Percentiles rank a stretch among this genome's conserved stretches.
phyloP scores from a whole-genome alignment of 1,140 invertebrate species.

The Gyrodactylus salaris region DNA sequence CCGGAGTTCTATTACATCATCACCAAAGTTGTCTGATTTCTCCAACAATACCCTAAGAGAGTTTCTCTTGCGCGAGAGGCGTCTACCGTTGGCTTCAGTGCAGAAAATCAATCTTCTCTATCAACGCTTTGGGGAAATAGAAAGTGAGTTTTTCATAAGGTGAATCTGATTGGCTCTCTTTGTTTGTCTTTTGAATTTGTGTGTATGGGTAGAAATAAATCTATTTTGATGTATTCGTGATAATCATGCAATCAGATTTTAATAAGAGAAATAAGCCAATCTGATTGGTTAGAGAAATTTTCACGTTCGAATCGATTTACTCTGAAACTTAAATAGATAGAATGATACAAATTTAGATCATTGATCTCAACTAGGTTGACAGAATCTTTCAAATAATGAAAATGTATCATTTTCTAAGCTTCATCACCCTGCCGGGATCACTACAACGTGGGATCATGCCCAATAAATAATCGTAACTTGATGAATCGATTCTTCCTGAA shows the following conservation, averaged over 20 bases:
- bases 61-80: neutral
- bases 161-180: neutral
- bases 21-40: neutral
- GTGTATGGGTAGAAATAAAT: neutral
- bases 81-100: neutral
- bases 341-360: neutral
- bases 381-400: neutral
- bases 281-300: neutral
- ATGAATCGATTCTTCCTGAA: neutral
- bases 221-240: neutral
- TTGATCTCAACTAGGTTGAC: neutral
- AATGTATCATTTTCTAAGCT: neutral
- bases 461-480: neutral
- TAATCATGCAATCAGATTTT: neutral
- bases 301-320: neutral
- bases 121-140: neutral
- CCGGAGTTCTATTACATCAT: neutral
- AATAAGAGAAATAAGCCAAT: neutral
- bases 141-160: neutral
- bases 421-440: neutral
- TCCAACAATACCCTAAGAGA: neutral
- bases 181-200: neutral
- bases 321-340: neutral
- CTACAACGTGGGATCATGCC: neutral
- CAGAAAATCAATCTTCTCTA: neutral